These are phyloP conservation scores for Coregonus suidteri DNA, from an alignment of 2,797 vertebrate species.

Conservation along the genomic window DNA sequence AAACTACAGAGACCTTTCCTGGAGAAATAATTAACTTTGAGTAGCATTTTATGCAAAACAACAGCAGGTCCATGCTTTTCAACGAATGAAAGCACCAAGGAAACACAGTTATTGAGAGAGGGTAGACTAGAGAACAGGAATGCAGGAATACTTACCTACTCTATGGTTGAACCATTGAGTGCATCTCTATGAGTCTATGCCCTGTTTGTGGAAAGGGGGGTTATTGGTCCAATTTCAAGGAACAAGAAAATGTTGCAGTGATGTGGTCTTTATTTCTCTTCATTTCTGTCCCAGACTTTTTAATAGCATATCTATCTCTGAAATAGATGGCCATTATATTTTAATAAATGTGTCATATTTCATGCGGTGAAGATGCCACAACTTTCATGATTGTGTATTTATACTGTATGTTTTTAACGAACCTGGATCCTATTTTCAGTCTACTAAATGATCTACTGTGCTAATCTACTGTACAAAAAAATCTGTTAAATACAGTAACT, in stretches of 20 bases:
- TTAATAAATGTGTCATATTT: constrained; percentile 53
- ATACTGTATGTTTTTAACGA: constrained; percentile 48
- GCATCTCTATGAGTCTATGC: not conserved
- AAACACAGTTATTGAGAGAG: constrained; percentile 6
- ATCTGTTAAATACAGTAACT: not conserved
- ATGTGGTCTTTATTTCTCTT: constrained; percentile 41
- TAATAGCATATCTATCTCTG: constrained; percentile 45
- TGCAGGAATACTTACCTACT: constrained; percentile 21
- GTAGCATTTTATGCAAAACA: not conserved
- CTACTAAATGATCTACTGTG: constrained; percentile 51
- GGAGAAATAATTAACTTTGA: constrained; percentile 44
- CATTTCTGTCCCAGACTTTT: constrained; percentile 52
- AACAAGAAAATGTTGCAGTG: constrained; percentile 57
- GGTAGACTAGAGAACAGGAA: constrained; percentile 27
- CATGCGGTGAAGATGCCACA: constrained; percentile 34
- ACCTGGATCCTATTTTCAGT: constrained; percentile 48
- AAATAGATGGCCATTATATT: constrained; percentile 68
- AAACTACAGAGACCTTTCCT: constrained; percentile 28
- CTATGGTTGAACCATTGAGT: constrained; percentile 19
- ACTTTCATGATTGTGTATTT: constrained; percentile 65
- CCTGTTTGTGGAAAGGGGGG: not conserved
- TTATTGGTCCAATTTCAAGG: constrained; percentile 28
- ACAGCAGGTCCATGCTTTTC: constrained; percentile 35
- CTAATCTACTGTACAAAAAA: constrained; percentile 27
- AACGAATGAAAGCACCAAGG: constrained; percentile 30